Conservation (phyloP, 2,113 vertebrate genomes). For the Sclerurus mexicanus region DNA sequence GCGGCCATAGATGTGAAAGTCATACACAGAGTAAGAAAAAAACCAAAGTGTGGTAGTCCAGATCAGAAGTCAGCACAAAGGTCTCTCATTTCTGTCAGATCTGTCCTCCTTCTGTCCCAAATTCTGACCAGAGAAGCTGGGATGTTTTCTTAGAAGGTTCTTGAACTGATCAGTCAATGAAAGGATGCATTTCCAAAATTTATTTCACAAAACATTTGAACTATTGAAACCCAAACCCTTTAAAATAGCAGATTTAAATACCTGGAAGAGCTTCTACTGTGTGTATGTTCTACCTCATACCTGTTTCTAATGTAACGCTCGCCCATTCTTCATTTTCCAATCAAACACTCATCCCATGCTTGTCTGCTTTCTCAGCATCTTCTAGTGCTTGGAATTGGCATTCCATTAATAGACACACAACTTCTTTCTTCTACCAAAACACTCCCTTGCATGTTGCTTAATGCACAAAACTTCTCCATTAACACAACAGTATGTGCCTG, state of each 20-base stretch:
- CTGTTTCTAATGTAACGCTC: not conserved
- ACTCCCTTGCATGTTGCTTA: not conserved
- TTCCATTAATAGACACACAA: not conserved
- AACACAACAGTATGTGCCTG: not conserved
- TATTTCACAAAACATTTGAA: not conserved
- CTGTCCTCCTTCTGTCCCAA: not conserved
- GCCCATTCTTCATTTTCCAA: not conserved
- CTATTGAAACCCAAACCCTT: not conserved
- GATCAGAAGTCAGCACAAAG: not conserved
- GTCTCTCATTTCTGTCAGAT: not conserved
- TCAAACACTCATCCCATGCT: not conserved
- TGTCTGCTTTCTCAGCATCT: not conserved
- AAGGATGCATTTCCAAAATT: not conserved
- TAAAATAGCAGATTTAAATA: not conserved
- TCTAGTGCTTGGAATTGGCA: not conserved
- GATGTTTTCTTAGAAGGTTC: not conserved
- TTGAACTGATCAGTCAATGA: not conserved
- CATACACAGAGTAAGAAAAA: not conserved
- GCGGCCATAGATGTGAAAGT: not conserved
- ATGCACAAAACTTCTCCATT: not conserved
- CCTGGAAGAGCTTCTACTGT: not conserved
- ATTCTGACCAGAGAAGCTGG: not conserved
- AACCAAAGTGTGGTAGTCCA: not conserved
- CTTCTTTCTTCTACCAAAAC: not conserved
- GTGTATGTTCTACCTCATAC: not conserved